Conservation (phyloP, 2,113 vertebrate genomes). For the Stegastes partitus region DNA sequence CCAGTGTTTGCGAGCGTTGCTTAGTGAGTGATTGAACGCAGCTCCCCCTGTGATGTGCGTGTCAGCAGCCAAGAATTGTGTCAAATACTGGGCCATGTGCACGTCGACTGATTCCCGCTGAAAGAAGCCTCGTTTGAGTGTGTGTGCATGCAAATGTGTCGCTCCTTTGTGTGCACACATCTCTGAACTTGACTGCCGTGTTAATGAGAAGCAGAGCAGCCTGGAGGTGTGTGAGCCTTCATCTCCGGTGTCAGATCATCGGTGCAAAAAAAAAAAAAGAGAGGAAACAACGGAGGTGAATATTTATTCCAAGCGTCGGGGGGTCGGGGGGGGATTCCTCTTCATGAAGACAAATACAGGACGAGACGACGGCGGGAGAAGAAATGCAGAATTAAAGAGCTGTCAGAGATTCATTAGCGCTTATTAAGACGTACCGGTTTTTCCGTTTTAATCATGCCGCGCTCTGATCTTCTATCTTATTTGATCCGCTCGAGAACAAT, state of each 20-base stretch:
- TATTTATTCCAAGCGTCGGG: slow-evolving; percentile 77
- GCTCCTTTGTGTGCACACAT: slow-evolving; percentile 43
- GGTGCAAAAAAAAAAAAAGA: slow-evolving; percentile 53
- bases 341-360: slow-evolving; percentile 59
- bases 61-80: slow-evolving; percentile 49
- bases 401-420: slow-evolving; percentile 40
- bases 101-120: slow-evolving; percentile 42
- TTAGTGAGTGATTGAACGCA: slow-evolving; percentile 67
- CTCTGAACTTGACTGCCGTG: slow-evolving; percentile 55
- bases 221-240: slow-evolving; percentile 54
- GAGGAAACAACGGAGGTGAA: slow-evolving; percentile 67
- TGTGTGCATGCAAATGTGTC: neutral
- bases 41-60: slow-evolving; percentile 56
- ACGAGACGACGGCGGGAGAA: slow-evolving; percentile 18
- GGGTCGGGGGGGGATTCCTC: slow-evolving; percentile 68
- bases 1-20: slow-evolving; percentile 46
- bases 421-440: slow-evolving; percentile 34
- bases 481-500: slow-evolving; percentile 5
- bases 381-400: slow-evolving; percentile 42
- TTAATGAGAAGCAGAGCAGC: slow-evolving; percentile 69
- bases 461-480: slow-evolving; percentile 20
- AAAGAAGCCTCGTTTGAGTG: slow-evolving; percentile 44
- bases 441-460: slow-evolving; percentile 20
- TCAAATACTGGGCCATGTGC: slow-evolving; percentile 46
- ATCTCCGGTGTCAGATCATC: slow-evolving; percentile 75